These are phyloP conservation scores for Platichthys flesus DNA, from an alignment of 2,113 vertebrate species.

Conservation along the genomic window DNA sequence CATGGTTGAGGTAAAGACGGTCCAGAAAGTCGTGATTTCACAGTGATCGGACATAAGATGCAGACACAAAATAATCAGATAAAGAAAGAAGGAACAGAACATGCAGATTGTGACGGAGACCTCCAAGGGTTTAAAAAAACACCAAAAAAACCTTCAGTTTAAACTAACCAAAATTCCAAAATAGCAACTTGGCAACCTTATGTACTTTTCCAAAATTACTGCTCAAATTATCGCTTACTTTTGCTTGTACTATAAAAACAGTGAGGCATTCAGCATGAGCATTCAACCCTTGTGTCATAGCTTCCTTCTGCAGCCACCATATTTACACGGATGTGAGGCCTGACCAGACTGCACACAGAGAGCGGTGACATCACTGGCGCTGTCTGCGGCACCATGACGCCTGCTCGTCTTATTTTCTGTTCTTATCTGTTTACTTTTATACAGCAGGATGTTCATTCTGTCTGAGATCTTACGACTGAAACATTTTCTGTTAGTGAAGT, in stretches of 20 bases:
- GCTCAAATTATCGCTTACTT: constrained; percentile 39
- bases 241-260: constrained; percentile 14
- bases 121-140: constrained; percentile 7
- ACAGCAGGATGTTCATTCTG: neutral
- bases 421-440: constrained; percentile 12
- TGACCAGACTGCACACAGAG: constrained; percentile 19
- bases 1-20: neutral
- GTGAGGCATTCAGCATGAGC: neutral
- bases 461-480: neutral
- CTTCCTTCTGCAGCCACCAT: neutral
- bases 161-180: constrained; percentile 20
- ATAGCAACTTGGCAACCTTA: constrained; percentile 31
- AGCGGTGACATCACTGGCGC: constrained; percentile 9
- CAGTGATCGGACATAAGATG: constrained; percentile 5
- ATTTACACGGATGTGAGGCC: constrained; percentile 31
- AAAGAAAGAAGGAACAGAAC: neutral
- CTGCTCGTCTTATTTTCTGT: constrained; percentile 1
- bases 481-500: constrained; percentile 5
- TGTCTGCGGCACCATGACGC: constrained; percentile 9
- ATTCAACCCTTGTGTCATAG: constrained; percentile 28
- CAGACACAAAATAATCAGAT: neutral
- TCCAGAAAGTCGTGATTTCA: neutral
- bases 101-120: neutral
- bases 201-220: constrained; percentile 33
- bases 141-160: neutral